Evolutionary conservation across 2,888 invertebrate species (phyloP).

Genomic region (Geophilus truncorum): DNA sequence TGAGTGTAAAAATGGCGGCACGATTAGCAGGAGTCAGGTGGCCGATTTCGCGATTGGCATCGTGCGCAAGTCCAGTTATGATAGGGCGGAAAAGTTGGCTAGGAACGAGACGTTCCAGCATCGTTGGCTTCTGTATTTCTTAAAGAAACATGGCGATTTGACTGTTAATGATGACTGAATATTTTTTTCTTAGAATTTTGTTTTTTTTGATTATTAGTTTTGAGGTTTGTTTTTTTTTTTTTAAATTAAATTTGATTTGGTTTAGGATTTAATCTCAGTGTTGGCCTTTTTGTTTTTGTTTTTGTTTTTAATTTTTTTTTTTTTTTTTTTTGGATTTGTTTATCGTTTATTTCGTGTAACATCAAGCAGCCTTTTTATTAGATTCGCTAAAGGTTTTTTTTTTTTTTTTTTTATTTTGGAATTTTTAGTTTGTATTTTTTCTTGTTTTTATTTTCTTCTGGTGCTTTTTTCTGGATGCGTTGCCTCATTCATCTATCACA

Average conservation of each 20-base stretch:
- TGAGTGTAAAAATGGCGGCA: not conserved
- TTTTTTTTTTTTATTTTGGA: not conserved
- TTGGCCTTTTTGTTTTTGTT: not conserved
- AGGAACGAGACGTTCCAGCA: slow-evolving; percentile 30
- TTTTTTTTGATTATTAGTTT: not conserved
- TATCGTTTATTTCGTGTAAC: too few relatives aligned
- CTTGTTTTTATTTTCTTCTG: not conserved
- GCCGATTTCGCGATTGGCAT: slow-evolving; percentile 18
- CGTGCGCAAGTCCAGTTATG: slow-evolving; percentile 23
- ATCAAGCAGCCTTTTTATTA: slow-evolving; percentile 29
- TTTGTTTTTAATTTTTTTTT: not conserved
- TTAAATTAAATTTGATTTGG: not conserved
- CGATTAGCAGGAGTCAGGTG: not conserved
- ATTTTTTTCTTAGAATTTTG: not conserved
- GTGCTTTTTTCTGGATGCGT: not conserved
- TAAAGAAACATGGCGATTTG: slow-evolving; percentile 30
- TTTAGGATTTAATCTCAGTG: not conserved
- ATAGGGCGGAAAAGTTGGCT: slow-evolving; percentile 32
- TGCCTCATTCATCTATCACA: not conserved
- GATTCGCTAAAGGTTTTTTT: not conserved
- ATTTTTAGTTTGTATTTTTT: not conserved
- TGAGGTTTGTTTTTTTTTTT: not conserved
- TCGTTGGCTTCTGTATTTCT: slow-evolving; percentile 28
- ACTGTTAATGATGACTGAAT: not conserved
- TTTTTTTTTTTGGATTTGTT: not conserved